Evolutionary conservation across 2,113 vertebrate genomes (phyloP).

Genomic region (Atherinomorus stipes): DNA sequence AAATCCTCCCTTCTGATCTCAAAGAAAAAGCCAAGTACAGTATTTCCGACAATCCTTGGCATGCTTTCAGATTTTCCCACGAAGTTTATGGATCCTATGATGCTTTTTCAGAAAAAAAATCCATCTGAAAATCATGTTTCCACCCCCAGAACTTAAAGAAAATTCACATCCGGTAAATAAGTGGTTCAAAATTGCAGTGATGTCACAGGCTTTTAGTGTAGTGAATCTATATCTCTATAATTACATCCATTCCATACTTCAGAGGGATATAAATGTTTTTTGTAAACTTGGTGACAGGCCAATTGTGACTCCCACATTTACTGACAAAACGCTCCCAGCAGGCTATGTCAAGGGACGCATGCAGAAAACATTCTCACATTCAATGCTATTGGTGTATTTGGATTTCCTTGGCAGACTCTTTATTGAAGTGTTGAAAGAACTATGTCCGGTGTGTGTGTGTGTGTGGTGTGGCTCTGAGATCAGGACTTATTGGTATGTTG

Average conservation of each 20-base stretch:
- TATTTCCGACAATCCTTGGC: slow-evolving; percentile 46
- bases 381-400: slow-evolving; percentile 35
- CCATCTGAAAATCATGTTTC: slow-evolving; percentile 75
- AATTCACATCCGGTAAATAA: slow-evolving; percentile 73
- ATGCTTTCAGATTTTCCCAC: slow-evolving; percentile 54
- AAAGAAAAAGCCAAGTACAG: slow-evolving; percentile 51
- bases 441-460: slow-evolving; percentile 62
- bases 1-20: slow-evolving; percentile 47
- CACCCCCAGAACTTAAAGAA: slow-evolving; percentile 23
- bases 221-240: slow-evolving; percentile 48
- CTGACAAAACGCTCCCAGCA: slow-evolving; percentile 32
- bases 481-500: slow-evolving; percentile 70
- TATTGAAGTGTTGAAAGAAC: slow-evolving; percentile 60
- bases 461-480: slow-evolving; percentile 56
- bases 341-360: slow-evolving; percentile 31
- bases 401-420: slow-evolving; percentile 24
- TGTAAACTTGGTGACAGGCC: slow-evolving; percentile 34
- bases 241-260: slow-evolving; percentile 37
- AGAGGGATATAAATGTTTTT: slow-evolving; percentile 22
- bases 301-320: slow-evolving; percentile 25
- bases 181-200: slow-evolving; percentile 35
- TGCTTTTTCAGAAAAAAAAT: slow-evolving; percentile 38
- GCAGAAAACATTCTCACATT: slow-evolving; percentile 45
- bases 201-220: slow-evolving; percentile 45
- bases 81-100: slow-evolving; percentile 40